Base-by-base conservation (phyloP, 2,888 invertebrate species). In the Ormyrus labotus region DNA sequence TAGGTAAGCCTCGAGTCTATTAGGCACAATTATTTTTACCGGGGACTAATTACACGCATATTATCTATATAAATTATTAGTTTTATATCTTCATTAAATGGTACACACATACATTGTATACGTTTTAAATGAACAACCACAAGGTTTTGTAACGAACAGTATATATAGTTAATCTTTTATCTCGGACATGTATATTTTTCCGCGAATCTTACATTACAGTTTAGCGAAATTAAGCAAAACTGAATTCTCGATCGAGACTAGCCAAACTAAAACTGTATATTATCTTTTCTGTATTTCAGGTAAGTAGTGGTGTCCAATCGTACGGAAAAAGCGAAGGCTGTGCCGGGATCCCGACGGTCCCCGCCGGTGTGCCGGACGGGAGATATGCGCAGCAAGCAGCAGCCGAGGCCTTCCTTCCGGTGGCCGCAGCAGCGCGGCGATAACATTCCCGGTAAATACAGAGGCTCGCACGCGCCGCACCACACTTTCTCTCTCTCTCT, bases 361-460 rank as follows among this genome's bases (percentile, higher is more conserved):
- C 82, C 64, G 89, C 87, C 87, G 89, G 84, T 84, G 80, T 64
- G 69, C 85, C 88, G 88, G 93, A 93, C 86, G 87, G 89, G 86
- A 89, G 89, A 90, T 90, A 94, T 94, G 94, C 93, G 94, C 92
- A 94, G 94, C 91, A 94, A 94, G 92, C 94, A 94, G 92, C 94
- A 94, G 92, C 94, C 94, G 89, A 93, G 94, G 90, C 94, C 94
- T 84, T 94, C 94, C 88, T 94, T 93, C 91, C 93, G 94, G 91
- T 94, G 94, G 94, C 93, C 93, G 89, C 91, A 91, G 86, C 93
- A 92, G 91, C 91, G 93, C 88, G 93, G 93, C 91, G 94, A 93
- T 92, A 93, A 93, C 92, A 93, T 89, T 87, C 90, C 90, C 89
- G 90, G 90, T 90, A 90, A 90, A 90, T 90, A 90, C 88, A 81